A percentile compares a stretch with the other conserved stretches of the same genome.
phyloP scores from a whole-genome alignment of 2,113 vertebrate genomes.

The Alexandromys fortis region DNA sequence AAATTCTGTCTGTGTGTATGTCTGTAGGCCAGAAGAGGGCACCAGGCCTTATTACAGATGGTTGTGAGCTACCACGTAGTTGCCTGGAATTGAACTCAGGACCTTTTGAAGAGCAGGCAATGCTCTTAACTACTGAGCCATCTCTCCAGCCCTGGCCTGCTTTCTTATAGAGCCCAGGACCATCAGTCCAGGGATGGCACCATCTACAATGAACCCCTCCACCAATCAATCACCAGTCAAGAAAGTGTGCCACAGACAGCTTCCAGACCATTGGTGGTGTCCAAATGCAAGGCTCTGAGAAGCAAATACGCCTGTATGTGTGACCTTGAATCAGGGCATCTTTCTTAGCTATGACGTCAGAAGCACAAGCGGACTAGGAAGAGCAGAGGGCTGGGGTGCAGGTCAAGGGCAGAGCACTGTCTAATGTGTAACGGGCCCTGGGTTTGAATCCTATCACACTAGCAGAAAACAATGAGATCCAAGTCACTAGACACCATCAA shows the following conservation, averaged over 20 bases:
- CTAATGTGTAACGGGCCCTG: too few species aligned
- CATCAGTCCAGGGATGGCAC: background rate
- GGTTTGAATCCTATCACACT: background rate
- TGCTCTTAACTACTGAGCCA: too few species aligned
- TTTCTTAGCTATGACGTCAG: background rate
- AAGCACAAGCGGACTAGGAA: background rate
- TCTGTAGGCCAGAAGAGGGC: too few species aligned
- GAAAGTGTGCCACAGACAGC: background rate
- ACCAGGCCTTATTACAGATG: too few species aligned
- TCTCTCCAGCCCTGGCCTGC: background rate
- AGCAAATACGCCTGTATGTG: background rate
- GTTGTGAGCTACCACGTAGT: too few species aligned
- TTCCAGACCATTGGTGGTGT: background rate
- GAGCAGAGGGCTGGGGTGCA: background rate
- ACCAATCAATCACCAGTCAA: background rate
- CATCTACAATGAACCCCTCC: background rate
- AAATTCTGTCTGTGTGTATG: too few species aligned
- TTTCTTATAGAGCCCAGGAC: background rate
- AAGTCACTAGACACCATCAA: background rate
- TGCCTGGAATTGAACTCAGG: too few species aligned
- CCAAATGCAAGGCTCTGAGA: background rate
- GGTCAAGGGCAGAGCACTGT: background rate
- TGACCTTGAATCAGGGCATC: background rate
- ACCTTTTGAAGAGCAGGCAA: too few species aligned
- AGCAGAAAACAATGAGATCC: background rate